These are phyloP conservation scores for Ispidina picta DNA, from an alignment of 2,797 vertebrate genomes.

Conservation along the genomic window DNA sequence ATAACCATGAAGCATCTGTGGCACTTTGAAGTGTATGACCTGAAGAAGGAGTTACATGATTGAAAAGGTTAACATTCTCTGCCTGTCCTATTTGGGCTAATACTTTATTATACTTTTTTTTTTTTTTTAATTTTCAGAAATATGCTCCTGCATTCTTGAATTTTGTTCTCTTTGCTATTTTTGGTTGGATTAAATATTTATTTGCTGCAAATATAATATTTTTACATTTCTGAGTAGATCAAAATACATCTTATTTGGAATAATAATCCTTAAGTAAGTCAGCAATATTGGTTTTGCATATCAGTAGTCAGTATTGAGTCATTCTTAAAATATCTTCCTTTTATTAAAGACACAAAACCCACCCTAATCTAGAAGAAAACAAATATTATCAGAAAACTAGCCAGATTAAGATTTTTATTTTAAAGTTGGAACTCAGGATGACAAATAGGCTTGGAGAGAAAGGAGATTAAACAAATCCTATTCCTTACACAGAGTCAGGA, in stretches of 20 bases:
- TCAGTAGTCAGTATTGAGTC: background rate
- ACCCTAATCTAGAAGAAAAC: constrained; percentile 8
- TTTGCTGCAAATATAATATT: background rate
- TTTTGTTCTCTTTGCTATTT: background rate
- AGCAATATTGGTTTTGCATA: constrained; percentile 3
- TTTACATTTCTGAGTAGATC: background rate
- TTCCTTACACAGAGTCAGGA: background rate
- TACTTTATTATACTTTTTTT: background rate
- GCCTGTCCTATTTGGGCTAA: background rate
- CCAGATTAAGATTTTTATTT: background rate
- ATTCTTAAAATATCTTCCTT: background rate
- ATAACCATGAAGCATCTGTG: constrained; percentile 26
- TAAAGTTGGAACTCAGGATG: background rate
- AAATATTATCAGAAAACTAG: background rate
- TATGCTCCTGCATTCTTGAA: background rate
- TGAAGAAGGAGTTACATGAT: background rate
- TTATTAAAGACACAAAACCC: background rate
- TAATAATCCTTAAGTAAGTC: background rate
- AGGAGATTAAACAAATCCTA: constrained; percentile 43
- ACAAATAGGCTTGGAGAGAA: constrained; percentile 1
- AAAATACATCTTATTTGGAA: constrained; percentile 4
- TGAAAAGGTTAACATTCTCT: background rate
- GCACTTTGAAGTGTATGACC: background rate
- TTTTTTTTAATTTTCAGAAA: background rate
- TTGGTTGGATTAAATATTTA: background rate